Evolutionary conservation across 2,797 vertebrate species (phyloP), one percentile per base, ranked within the genome.

Genomic region (Etheostoma perlongum): DNA sequence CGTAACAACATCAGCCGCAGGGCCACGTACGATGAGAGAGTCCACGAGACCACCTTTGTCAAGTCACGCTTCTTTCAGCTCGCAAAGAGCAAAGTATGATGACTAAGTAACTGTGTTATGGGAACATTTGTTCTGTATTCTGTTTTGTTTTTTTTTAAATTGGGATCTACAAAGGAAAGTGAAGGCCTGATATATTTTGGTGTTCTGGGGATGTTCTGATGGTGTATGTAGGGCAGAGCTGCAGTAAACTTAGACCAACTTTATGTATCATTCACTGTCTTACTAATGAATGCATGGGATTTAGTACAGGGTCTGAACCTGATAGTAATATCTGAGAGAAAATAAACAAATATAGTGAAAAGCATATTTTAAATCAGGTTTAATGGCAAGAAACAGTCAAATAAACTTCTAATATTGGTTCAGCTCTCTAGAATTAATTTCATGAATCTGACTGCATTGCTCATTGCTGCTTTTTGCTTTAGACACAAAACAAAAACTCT

Each of bases 11-110:
- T 97, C 73, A 91, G 95, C 0, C 95, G 95, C 67, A 84, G 95
- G 84, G 96, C 96, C 63, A 86, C 91, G 2, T 96, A 94, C 4
- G 94, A 96, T 0, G 96, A 98, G 82, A 94, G 89, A 61, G 81
- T 92, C 46, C 89, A 88, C 0, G 95, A 97, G 0, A 8, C 84
- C 21, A 54, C 67, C 25, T 96, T 97, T 1, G 12, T 95, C 88
- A 94, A 91, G 78, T 94, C 96, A 27, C 92, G 94, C 67, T 89
- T 72, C 82, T 95, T 95, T 33, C 85, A 95, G 77, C 93, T 97
- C 12, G 88, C 89, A 0, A 88, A 94, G 0, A 95, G 96, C 91
- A 95, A 96, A 95, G 97, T 97, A 84, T 30, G 91, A 72, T 23
- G 18, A 30, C 16, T 23, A n/a, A 16, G 15, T 30, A 58, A 40